phyloP scores from a whole-genome alignment of 92 coral and sea anemone species.

The Blastomussa wellsi region DNA sequence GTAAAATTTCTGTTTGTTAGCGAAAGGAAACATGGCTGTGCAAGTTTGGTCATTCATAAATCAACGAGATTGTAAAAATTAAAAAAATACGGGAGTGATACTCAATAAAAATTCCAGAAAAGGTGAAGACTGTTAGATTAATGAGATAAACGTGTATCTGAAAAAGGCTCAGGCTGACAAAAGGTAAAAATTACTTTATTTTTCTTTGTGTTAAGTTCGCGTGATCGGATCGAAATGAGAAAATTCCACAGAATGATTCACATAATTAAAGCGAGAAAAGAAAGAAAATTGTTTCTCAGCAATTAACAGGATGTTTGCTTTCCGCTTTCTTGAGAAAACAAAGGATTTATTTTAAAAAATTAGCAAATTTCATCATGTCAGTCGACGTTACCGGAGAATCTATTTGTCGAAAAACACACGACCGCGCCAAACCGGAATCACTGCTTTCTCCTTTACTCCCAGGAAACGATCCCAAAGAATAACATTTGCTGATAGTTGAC shows the following conservation, averaged over 20 bases:
- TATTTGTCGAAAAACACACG: slow-evolving; percentile 27
- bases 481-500: background rate
- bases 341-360: slow-evolving; percentile 28
- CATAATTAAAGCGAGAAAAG: slow-evolving; percentile 4
- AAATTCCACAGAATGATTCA: slow-evolving; percentile 14
- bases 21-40: background rate
- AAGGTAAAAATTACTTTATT: background rate
- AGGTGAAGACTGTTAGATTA: background rate
- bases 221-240: slow-evolving; percentile 7
- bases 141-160: background rate
- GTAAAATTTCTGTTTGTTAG: background rate
- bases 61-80: background rate
- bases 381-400: slow-evolving; percentile 11
- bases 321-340: slow-evolving; percentile 33
- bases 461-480: slow-evolving; percentile 12
- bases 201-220: slow-evolving; percentile 4
- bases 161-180: background rate
- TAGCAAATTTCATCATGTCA: slow-evolving; percentile 5
- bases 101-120: background rate
- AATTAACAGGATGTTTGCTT: slow-evolving; percentile 28
- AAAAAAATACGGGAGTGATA: background rate
- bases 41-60: background rate
- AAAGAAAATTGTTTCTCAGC: background rate
- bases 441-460: background rate
- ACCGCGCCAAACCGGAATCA: slow-evolving; percentile 9